A percentile compares a stretch with the other conserved stretches of the same genome.
These are phyloP conservation scores for Polypterus bichir DNA, from an alignment of 2,113 vertebrate species.

Conservation along the genomic window DNA sequence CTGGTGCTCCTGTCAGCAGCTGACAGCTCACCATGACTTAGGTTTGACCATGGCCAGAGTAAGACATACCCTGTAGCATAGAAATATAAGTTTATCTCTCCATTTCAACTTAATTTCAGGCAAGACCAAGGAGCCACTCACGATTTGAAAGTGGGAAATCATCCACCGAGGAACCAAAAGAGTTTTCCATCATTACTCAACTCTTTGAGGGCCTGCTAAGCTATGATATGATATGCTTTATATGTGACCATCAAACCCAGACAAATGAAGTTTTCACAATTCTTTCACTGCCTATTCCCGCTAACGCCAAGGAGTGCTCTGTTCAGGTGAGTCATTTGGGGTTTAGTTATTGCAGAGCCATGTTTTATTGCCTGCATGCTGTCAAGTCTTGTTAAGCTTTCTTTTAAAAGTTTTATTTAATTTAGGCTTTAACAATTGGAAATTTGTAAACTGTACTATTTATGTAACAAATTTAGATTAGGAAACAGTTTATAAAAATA, in stretches of 20 bases:
- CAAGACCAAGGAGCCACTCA: slow-evolving; percentile 23
- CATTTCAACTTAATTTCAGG: slow-evolving; percentile 19
- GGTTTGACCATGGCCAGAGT: no score
- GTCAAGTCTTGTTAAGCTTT: no score
- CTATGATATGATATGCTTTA: slow-evolving; percentile 46
- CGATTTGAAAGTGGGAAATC: slow-evolving; percentile 8
- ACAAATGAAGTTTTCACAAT: slow-evolving; percentile 58
- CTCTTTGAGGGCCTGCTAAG: slow-evolving; percentile 69
- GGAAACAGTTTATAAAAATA: no score
- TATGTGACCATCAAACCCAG: slow-evolving; percentile 42
- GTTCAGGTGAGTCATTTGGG: slow-evolving; percentile 50
- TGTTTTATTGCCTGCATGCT: no score
- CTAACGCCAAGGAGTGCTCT: slow-evolving; percentile 35
- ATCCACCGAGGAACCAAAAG: slow-evolving; percentile 4
- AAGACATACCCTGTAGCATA: no score
- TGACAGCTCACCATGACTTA: no score
- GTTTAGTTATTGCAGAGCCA: not conserved
- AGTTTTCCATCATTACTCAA: slow-evolving; percentile 52
- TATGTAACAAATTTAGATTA: no score
- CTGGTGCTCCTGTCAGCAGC: not conserved
- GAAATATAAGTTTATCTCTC: not conserved
- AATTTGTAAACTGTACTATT: no score
- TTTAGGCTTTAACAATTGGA: no score
- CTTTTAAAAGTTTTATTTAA: no score
- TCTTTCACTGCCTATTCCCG: slow-evolving; percentile 66